A percentile compares a stretch with the other conserved stretches of the same genome.
Conservation (phyloP, 2,797 vertebrate species). For the Serranus cabrilla region DNA sequence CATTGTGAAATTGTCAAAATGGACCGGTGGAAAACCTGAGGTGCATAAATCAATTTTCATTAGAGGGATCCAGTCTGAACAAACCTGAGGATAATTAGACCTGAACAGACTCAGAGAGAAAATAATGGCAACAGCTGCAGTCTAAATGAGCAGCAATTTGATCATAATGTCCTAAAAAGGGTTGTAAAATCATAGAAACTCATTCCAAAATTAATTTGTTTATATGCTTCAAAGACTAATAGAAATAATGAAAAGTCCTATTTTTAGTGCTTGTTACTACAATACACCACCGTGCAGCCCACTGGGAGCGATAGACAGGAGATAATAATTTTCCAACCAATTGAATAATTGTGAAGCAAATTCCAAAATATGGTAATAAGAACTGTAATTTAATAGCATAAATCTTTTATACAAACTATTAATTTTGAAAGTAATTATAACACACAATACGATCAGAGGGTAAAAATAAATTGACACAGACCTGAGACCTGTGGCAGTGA, state of each 20-base stretch:
- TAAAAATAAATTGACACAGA: background rate
- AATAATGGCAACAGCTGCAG: background rate
- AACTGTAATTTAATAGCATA: background rate
- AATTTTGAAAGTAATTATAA: constrained; percentile 12
- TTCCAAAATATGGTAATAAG: background rate
- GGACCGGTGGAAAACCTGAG: background rate
- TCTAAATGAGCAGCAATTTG: background rate
- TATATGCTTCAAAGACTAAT: constrained; percentile 5
- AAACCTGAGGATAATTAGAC: background rate
- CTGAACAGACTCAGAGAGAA: background rate
- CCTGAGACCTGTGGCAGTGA: background rate
- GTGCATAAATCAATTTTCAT: background rate
- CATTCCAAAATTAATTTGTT: constrained; percentile 14
- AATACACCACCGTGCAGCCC: constrained; percentile 1
- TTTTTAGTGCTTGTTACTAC: background rate
- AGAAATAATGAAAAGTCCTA: background rate
- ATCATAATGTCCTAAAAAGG: background rate
- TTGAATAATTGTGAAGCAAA: constrained; percentile 9
- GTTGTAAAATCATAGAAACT: background rate
- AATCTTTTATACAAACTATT: background rate
- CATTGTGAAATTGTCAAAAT: background rate
- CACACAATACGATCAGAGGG: fast-evolving
- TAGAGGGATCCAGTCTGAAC: background rate
- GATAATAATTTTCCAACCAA: background rate
- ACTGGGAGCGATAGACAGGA: background rate